These are phyloP conservation scores for Salvelinus sp. DNA, from an alignment of 2,113 vertebrate genomes.

Conservation along the genomic window DNA sequence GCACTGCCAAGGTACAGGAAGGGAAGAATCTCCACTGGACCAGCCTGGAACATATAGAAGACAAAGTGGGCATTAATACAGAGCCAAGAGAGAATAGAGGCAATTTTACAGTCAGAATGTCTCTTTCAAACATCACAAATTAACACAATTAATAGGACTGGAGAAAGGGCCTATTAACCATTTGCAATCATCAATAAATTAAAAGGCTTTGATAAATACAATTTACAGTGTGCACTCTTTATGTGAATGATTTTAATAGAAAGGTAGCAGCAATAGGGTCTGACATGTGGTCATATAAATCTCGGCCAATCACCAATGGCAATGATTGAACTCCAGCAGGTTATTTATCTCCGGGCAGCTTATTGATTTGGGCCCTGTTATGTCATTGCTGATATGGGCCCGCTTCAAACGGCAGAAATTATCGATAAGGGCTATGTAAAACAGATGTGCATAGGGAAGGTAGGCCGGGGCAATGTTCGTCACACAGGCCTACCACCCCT, in stretches of 20 bases:
- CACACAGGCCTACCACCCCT: slow-evolving; percentile 6
- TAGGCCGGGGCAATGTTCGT: slow-evolving; percentile 42
- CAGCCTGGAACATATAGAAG: slow-evolving; percentile 76
- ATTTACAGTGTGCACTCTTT: slow-evolving; percentile 41
- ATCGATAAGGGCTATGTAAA: slow-evolving; percentile 29
- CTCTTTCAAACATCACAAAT: no score
- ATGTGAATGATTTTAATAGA: no score
- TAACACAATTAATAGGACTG: no score
- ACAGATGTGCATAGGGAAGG: slow-evolving; percentile 83
- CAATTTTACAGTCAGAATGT: no score
- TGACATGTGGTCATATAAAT: slow-evolving; percentile 38
- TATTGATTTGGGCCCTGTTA: slow-evolving; percentile 40
- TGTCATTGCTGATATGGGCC: slow-evolving; percentile 36
- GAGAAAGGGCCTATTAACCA: no score
- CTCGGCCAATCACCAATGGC: slow-evolving; percentile 74
- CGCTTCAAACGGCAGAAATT: slow-evolving; percentile 39
- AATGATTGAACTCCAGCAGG: slow-evolving; percentile 56
- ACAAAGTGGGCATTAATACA: background rate
- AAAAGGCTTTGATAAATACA: slow-evolving; percentile 77
- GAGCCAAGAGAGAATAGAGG: background rate
- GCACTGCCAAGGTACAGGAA: slow-evolving; percentile 97
- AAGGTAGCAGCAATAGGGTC: slow-evolving; percentile 38
- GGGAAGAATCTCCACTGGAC: slow-evolving; percentile 95
- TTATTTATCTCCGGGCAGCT: no score
- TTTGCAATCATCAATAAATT: slow-evolving; percentile 34